Evolutionary conservation across 2,113 vertebrate species (phyloP), one percentile per base, ranked within the genome.

Genomic region (Apodemus sylvaticus): DNA sequence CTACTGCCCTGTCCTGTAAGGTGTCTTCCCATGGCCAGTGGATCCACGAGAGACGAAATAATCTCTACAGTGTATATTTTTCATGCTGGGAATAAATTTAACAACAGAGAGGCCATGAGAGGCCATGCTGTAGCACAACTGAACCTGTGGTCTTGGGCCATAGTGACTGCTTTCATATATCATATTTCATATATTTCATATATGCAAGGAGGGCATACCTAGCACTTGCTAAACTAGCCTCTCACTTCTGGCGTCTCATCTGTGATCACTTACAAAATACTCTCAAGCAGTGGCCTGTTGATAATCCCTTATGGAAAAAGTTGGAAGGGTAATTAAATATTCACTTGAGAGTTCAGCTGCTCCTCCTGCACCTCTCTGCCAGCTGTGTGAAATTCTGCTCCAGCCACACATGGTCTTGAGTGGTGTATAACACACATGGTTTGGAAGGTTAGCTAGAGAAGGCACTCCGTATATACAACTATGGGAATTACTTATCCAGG

Each of bases 121-220:
- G 2, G 71, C 10, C 22, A 2, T 26, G 31, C 2, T 10, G 6
- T 19, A 42, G 6, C 13, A 1, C 39, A 66, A 24, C 1, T 22
- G 12, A 5, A 4, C 48, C 5, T 79, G 11, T 48, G 14, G 20
- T 31, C 64, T 34, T 36, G 53, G 66, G 62, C 22, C 73, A 31
- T 12, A 70, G 71, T 70, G 36, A 74, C 11, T 39, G 13, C 60
- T 39, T 16, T 36, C n/a, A 11, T 13, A 1, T 29, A 31, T 31
- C 29, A n/a, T n/a, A n/a, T n/a, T n/a, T n/a, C n/a, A n/a, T n/a
- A n/a, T n/a, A n/a, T 39, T 16, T 36, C n/a, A 11, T 13, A 1
- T 29, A 31, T 31, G 22, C 34, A 85, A 86, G 1, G 8, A 85
- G 39, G 36, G 58, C 8, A n/a, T 0, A 24, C 22, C n/a, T 48